Base-by-base conservation (phyloP, 2,113 vertebrate genomes). In the Egretta garzetta region DNA sequence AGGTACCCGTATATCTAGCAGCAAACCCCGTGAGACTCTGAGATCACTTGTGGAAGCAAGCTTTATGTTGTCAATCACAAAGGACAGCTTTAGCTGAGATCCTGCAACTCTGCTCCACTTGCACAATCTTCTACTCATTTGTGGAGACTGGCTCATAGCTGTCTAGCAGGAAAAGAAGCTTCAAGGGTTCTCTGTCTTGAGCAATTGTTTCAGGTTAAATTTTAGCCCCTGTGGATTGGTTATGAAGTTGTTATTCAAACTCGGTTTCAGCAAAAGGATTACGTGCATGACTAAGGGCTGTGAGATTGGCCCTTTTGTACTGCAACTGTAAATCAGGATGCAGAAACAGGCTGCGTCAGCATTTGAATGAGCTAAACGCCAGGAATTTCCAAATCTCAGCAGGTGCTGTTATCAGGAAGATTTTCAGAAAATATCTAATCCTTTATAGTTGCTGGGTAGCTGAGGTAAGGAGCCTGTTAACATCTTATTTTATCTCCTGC, bases 371-470 rank as follows among this genome's bases (percentile, higher is more conserved):
- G 62, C 53, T 88, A 76, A 86, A 87, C 82, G 39, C 41, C 24
- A 93, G 53, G 80, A 90, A 62, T 86, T 96, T 88, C 81, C 84
- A 91, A 63, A 75, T 70, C 89, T 87, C 95, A 91, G 86, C 91
- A 90, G 89, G 91, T 74, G 52, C 32, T 88, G 73, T 50, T 96
- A 82, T 85, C 76, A 85, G 49, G 73, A 96, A 88, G 91, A 90
- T 87, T 96, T 96, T 93, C 77, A 66, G 59, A 84, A 89, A 67
- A 91, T 9, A 80, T 82, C 62, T 96, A 90, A 91, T 95, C 86
- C 43, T 85, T 92, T 71, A 62, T 62, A 75, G 80, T 89, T 89
- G 73, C 53, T 87, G 77, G 50, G 80, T 89, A 87, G 93, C 89
- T 62, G 58, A 79, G 35, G 43, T 68, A 95, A 94, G 86, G 41